Evolutionary conservation across 2,797 vertebrate genomes (phyloP), one percentile per base, ranked within the genome.

Genomic region (Chaenodraco wilsoni): DNA sequence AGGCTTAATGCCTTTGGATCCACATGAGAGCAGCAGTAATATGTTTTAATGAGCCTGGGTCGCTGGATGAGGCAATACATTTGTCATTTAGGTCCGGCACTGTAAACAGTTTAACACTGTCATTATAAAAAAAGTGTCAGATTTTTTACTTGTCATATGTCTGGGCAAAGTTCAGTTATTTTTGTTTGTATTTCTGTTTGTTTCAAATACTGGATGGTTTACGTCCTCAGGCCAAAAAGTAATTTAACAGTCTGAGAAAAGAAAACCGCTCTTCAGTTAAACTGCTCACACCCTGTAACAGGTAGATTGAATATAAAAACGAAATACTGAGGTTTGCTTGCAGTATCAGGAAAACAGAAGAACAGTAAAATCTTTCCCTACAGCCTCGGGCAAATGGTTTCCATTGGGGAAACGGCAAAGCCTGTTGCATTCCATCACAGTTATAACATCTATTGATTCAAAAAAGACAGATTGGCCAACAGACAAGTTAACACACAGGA

Each of bases 41-140:
- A 66, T 78, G 73, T 79, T 86, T 82, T 87, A 87, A 88, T 83
- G 83, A 87, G 76, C 58, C 54, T 1, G 1, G 54, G 46, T 79
- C 40, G 55, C 55, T 19, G 23, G 61, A 79, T 72, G 54, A 81
- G 65, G 60, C 51, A 48, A 33, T 45, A 46, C 76, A 86, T 85
- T 82, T 78, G 69, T 85, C 79, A 84, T 81, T 82, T 60, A 78
- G 63, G 27, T 21, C 5, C 44, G 61, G 52, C 57, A 59, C 78
- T 79, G 64, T 12, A 77, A 86, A 78, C 79, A 61, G 43, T 84
- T 79, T 15, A 48, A 76, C 33, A 31, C 1, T 1, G 17, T 4
- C 33, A 37, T 51, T 33, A 27, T 40, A 52, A 74, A 51, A 44
- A 4, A 33, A 0, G 5, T 19, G 23, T 58, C 12, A 1, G 0